A percentile compares a stretch with the other conserved stretches of the same genome.
Evolutionary conservation across 2,113 vertebrate species (phyloP).

Genomic region (Zeus faber): DNA sequence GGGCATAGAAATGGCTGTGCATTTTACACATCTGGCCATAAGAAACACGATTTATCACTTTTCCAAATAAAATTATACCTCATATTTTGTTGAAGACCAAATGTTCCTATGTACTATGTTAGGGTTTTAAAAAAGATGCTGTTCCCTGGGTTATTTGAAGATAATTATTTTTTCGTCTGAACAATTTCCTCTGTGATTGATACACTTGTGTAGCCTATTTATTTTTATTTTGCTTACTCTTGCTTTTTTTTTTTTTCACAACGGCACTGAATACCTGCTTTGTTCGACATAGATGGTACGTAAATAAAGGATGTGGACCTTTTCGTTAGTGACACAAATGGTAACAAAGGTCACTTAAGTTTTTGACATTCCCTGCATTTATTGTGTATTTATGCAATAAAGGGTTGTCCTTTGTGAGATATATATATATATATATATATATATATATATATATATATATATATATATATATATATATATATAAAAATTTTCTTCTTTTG

Average conservation of each 20-base stretch:
- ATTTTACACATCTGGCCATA: not conserved
- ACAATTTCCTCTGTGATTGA: constrained; percentile 7
- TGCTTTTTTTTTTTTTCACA: constrained; percentile 22
- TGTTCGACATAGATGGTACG: constrained; percentile 5
- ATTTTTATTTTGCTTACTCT: no score
- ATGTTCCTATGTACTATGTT: constrained; percentile 17
- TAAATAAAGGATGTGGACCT: constrained; percentile 17
- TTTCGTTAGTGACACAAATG: constrained; percentile 5
- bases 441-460: not conserved
- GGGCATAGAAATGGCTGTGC: no score
- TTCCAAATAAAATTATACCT: not conserved
- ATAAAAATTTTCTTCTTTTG: not conserved
- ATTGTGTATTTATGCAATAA: constrained; percentile 62
- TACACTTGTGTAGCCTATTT: constrained; percentile 30
- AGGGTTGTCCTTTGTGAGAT: constrained; percentile 18
- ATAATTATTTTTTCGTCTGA: constrained; percentile 9
- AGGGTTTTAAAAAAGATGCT: no score
- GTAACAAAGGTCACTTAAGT: not conserved
- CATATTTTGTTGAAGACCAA: not conserved
- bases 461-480: no score
- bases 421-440: not conserved
- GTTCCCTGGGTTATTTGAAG: no score
- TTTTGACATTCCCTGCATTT: constrained; percentile 46
- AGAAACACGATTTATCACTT: not conserved
- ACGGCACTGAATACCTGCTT: constrained; percentile 14